Evolutionary conservation across 1,140 invertebrate genomes (phyloP).

Genomic region (Xylocopa sonorina): DNA sequence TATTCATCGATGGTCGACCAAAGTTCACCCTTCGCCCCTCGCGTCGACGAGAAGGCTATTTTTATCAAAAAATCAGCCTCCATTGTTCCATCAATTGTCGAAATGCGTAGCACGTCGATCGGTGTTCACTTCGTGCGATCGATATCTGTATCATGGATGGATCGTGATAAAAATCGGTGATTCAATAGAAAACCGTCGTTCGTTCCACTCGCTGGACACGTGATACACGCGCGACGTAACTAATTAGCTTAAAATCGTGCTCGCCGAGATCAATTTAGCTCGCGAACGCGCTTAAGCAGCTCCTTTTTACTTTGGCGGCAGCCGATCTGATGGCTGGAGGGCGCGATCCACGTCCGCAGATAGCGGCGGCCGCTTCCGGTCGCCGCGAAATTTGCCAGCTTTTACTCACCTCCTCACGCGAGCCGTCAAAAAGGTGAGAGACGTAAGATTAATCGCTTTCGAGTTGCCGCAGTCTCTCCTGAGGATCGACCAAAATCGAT

Average conservation of each 20-base stretch:
- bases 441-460: neutral
- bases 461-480: neutral
- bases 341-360: neutral
- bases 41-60: neutral
- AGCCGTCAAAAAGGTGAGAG: neutral
- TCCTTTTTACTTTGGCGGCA: neutral
- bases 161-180: neutral
- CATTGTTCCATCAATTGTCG: constrained; percentile 16
- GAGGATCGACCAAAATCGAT: neutral
- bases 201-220: neutral
- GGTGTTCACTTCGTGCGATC: neutral
- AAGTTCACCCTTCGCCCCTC: neutral
- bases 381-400: neutral
- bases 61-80: constrained; percentile 1
- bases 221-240: too few species aligned
- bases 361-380: neutral
- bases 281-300: neutral
- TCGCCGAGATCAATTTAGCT: neutral
- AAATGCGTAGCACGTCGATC: neutral
- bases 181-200: neutral
- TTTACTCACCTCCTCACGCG: neutral
- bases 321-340: neutral
- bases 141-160: neutral
- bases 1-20: neutral
- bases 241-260: neutral